Conservation (phyloP, 2,797 vertebrate species). For the Falco cherrug region DNA sequence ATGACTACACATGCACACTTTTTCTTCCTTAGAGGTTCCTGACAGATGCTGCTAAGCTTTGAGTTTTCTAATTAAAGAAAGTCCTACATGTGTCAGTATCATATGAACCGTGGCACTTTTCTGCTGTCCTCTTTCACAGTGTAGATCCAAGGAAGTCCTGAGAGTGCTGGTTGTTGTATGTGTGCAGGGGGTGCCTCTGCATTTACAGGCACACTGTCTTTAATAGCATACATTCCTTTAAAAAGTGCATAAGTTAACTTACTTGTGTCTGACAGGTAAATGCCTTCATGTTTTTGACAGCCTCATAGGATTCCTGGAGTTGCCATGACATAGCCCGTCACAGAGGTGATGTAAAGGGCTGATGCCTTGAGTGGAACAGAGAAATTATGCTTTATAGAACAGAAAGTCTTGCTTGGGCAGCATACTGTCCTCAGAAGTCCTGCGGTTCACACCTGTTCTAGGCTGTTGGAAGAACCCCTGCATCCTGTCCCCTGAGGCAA, state of each 20-base stretch:
- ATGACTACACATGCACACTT: background rate
- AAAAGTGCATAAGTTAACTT: background rate
- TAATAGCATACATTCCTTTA: background rate
- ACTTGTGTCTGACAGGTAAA: background rate
- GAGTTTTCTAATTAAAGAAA: background rate
- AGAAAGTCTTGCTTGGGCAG: background rate
- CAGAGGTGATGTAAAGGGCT: background rate
- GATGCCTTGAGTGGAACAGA: background rate
- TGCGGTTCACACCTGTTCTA: background rate
- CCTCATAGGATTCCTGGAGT: background rate
- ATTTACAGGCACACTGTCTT: background rate
- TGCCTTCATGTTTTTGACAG: background rate
- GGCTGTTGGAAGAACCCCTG: background rate
- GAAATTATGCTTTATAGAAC: background rate
- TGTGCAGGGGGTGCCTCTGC: background rate
- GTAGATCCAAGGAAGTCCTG: background rate
- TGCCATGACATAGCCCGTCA: background rate
- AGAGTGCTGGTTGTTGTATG: background rate
- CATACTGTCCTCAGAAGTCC: background rate
- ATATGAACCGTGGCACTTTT: background rate
- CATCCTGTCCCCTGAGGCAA: background rate
- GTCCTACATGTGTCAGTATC: rapidly evolving
- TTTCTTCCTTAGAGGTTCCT: background rate
- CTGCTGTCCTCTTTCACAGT: background rate
- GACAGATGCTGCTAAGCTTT: background rate